Percentiles rank a stretch among this genome's conserved stretches.
Conservation (phyloP, 2,113 vertebrate genomes). For the Cyanoderma ruficeps region DNA sequence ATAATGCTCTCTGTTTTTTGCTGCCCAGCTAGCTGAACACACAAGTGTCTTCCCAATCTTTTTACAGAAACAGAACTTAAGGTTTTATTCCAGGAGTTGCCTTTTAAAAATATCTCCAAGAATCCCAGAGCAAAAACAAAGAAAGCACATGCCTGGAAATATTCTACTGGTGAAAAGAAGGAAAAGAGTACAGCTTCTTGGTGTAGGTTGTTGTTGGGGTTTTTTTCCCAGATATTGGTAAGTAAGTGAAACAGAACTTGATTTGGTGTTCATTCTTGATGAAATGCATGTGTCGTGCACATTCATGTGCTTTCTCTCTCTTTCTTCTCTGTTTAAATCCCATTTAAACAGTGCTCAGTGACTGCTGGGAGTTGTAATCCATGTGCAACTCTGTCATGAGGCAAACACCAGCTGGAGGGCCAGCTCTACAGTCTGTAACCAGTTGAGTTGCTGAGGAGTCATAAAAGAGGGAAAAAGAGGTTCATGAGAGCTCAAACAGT, state of each 20-base stretch:
- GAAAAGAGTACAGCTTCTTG: not conserved
- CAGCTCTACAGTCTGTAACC: not conserved
- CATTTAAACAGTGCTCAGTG: slow-evolving; percentile 27
- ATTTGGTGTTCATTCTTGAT: slow-evolving; percentile 21
- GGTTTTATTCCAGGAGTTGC: not conserved
- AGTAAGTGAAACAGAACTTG: not conserved
- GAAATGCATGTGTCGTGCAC: not conserved
- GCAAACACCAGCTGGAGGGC: slow-evolving; percentile 38
- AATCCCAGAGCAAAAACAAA: not conserved
- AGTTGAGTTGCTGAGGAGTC: not conserved
- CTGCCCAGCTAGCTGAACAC: not conserved
- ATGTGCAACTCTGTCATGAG: slow-evolving; percentile 12
- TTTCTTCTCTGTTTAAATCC: slow-evolving; percentile 35
- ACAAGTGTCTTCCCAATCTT: not conserved
- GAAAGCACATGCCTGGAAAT: not conserved
- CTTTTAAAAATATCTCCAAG: not conserved
- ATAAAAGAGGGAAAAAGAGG: not conserved
- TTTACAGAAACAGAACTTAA: not conserved
- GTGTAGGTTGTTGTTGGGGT: not conserved
- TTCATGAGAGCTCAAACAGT: not conserved
- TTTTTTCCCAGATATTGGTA: not conserved
- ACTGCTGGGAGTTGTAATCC: slow-evolving; percentile 34
- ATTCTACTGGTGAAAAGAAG: not conserved
- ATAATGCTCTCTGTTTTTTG: not conserved
- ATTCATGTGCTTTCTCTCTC: slow-evolving; percentile 17